Evolutionary conservation across 2,113 vertebrate species (phyloP).

Genomic region (Ploceus nigricollis): DNA sequence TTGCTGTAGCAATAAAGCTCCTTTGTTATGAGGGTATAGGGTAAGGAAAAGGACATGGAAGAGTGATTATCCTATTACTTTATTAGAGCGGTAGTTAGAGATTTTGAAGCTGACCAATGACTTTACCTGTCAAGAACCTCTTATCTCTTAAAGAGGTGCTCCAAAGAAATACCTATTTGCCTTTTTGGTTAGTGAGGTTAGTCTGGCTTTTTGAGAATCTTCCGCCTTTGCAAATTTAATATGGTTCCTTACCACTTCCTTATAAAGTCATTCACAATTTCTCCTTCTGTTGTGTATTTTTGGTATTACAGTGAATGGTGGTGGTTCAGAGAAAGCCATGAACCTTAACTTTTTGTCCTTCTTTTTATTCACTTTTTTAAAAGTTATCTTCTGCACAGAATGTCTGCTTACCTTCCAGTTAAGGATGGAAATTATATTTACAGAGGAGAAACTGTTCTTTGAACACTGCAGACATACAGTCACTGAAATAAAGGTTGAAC

Average conservation of each 20-base stretch:
- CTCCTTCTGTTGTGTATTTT: neutral
- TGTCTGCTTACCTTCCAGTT: neutral
- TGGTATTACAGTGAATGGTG: neutral
- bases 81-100: neutral
- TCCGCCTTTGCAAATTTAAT: neutral
- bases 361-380: neutral
- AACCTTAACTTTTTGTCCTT: neutral
- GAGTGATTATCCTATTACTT: neutral
- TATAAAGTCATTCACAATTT: slow-evolving; percentile 1
- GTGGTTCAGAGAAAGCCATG: neutral
- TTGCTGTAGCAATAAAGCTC: neutral
- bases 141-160: neutral
- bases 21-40: neutral
- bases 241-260: slow-evolving; percentile 17
- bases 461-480: neutral
- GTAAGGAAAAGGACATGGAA: neutral
- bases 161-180: neutral
- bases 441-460: neutral
- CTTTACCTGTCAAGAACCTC: neutral
- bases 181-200: neutral
- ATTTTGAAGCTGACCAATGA: neutral
- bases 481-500: neutral
- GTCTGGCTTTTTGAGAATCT: neutral
- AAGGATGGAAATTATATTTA: neutral
- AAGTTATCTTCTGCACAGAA: neutral